Conservation (phyloP, 2,797 vertebrate species). For the Silurus lanzhouensis region DNA sequence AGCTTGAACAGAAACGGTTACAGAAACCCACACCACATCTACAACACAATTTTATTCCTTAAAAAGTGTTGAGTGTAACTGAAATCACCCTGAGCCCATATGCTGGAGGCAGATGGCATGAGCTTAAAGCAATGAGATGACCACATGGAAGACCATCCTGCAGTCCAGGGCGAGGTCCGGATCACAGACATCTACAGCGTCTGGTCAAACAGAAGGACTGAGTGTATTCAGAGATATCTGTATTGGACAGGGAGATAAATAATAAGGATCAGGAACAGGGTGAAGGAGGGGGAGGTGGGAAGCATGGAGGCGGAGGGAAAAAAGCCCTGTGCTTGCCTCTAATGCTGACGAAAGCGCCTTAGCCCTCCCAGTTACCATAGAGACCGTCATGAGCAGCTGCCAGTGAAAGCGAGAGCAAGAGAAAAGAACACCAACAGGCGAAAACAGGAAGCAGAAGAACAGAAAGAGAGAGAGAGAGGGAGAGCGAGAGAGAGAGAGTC, state of each 20-base stretch:
- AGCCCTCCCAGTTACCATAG: slow-evolving; percentile 85
- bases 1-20: slow-evolving; percentile 17
- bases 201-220: no score
- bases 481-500: slow-evolving; percentile 60
- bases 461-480: slow-evolving; percentile 33
- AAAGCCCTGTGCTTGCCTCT: slow-evolving; percentile 79
- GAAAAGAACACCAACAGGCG: slow-evolving; percentile 62
- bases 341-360: slow-evolving; percentile 86
- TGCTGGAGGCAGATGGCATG: slow-evolving; percentile 56
- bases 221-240: no score
- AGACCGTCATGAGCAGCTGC: slow-evolving; percentile 77
- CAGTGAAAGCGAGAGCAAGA: slow-evolving; percentile 70
- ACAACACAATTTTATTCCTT: slow-evolving; percentile 18
- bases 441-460: slow-evolving; percentile 48
- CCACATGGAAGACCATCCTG: slow-evolving; percentile 47
- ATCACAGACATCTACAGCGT: slow-evolving; percentile 35
- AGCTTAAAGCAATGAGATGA: slow-evolving; percentile 30
- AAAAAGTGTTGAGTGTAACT: slow-evolving; percentile 44
- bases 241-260: slow-evolving; percentile 53
- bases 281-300: slow-evolving; percentile 52
- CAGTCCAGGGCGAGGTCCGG: slow-evolving; percentile 40
- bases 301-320: slow-evolving; percentile 66
- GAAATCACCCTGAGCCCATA: slow-evolving; percentile 52
- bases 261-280: slow-evolving; percentile 56
- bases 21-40: slow-evolving; percentile 21